Evolutionary conservation across 35 echinoderm and acorn worm genomes (phyloP).

Genomic region (Heliocidaris tuberculata): DNA sequence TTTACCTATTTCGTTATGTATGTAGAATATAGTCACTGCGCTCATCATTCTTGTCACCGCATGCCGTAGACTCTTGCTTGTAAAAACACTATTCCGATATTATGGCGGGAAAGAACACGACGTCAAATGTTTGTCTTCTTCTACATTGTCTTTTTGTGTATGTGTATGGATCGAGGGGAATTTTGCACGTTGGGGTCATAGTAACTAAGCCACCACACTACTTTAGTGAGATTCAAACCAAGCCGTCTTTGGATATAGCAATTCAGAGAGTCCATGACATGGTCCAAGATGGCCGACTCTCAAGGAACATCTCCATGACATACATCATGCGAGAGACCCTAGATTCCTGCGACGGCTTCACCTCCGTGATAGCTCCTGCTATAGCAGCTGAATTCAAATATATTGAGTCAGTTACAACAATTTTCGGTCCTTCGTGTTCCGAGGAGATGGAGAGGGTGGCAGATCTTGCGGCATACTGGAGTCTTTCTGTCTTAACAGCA

Average conservation of each 20-base stretch:
- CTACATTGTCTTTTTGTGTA: not conserved
- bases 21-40: not conserved
- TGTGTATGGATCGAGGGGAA: slow-evolving; percentile 4
- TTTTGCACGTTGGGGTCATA: not conserved
- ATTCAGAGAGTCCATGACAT: not conserved
- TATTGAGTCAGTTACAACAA: not conserved
- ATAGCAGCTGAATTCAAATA: slow-evolving; percentile 8
- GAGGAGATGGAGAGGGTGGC: not conserved
- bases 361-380: not conserved
- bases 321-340: slow-evolving; percentile 9
- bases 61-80: not conserved
- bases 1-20: not conserved
- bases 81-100: not conserved
- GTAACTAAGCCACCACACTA: not conserved
- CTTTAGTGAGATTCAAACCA: slow-evolving; percentile 9
- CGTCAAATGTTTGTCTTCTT: not conserved
- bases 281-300: not conserved
- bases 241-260: slow-evolving; percentile 24
- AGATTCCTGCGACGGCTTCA: not conserved
- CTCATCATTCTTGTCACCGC: not conserved
- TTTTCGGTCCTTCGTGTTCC: slow-evolving; percentile 45
- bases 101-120: not conserved
- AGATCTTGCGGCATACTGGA: slow-evolving; percentile 48
- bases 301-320: slow-evolving; percentile 21
- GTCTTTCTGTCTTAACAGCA: slow-evolving; percentile 23